Conservation (phyloP, 2,797 vertebrate genomes). For the Australoheros facetus region DNA sequence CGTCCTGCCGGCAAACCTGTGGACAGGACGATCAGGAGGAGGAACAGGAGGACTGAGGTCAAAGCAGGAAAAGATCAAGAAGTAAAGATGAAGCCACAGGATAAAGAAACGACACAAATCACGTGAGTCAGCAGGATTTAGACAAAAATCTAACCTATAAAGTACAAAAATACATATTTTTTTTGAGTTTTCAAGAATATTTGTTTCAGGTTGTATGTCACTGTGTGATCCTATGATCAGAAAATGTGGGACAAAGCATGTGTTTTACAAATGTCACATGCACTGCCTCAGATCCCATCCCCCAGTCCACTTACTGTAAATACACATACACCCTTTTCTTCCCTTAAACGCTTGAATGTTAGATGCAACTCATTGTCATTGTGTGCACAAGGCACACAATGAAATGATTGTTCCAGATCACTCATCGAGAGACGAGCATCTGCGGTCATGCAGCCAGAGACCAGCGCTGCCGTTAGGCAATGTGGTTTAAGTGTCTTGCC, state of each 20-base stretch:
- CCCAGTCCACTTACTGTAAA: background rate
- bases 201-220: no score
- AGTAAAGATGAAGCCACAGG: slow-evolving; percentile 57
- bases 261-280: no score
- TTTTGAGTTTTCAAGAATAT: background rate
- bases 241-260: no score
- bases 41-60: slow-evolving; percentile 78
- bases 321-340: background rate
- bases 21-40: slow-evolving; percentile 61
- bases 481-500: no score
- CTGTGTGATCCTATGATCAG: no score
- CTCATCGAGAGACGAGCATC: no score
- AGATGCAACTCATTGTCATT: no score
- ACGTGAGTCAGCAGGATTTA: background rate
- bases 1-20: slow-evolving; percentile 92
- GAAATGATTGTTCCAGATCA: no score
- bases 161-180: background rate
- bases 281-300: background rate
- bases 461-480: no score
- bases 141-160: background rate
- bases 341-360: background rate
- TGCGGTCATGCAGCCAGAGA: no score
- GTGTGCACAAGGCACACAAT: no score
- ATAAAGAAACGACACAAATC: slow-evolving; percentile 10
- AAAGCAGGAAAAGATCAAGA: slow-evolving; percentile 65